Evolutionary conservation across 2,113 vertebrate species (phyloP).

Genomic region (Silurus glanis): DNA sequence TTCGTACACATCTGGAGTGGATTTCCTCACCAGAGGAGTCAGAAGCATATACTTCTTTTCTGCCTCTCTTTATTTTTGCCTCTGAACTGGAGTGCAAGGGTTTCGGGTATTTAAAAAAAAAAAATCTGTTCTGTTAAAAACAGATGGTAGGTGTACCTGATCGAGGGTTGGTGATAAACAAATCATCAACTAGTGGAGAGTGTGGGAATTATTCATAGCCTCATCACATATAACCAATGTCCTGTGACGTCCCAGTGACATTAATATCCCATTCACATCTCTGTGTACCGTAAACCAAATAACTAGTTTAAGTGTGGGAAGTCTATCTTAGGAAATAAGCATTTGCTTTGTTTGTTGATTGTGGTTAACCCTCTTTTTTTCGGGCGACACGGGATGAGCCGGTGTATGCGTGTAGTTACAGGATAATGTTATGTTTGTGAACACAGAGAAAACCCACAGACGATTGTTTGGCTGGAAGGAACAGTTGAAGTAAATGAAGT

Average conservation of each 20-base stretch:
- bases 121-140: conserved; percentile 65
- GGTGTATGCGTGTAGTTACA: conserved; percentile 10
- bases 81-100: conserved; percentile 23
- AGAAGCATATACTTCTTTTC: conserved; percentile 32
- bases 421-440: conserved; percentile 32
- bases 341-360: conserved; percentile 42
- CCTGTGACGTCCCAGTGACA: conserved; percentile 25
- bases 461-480: conserved; percentile 20
- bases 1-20: conserved; percentile 74
- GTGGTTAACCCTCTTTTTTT: conserved; percentile 29
- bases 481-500: conserved; percentile 33
- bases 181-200: conserved; percentile 31
- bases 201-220: conserved; percentile 4
- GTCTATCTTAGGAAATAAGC: conserved; percentile 18
- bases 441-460: conserved; percentile 1
- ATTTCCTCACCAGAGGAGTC: conserved; percentile 65
- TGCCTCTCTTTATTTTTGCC: conserved; percentile 24
- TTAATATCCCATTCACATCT: conserved; percentile 31
- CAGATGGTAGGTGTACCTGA: conserved; percentile 67
- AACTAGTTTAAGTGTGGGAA: conserved; percentile 21
- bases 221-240: background rate
- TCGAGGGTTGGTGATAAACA: conserved; percentile 60
- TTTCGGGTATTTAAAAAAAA: conserved; percentile 37
- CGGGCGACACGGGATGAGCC: background rate
- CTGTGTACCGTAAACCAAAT: conserved; percentile 12